Evolutionary conservation across 2,113 vertebrate species (phyloP), one percentile per base, ranked within the genome.

Genomic region (Gobio gobio): DNA sequence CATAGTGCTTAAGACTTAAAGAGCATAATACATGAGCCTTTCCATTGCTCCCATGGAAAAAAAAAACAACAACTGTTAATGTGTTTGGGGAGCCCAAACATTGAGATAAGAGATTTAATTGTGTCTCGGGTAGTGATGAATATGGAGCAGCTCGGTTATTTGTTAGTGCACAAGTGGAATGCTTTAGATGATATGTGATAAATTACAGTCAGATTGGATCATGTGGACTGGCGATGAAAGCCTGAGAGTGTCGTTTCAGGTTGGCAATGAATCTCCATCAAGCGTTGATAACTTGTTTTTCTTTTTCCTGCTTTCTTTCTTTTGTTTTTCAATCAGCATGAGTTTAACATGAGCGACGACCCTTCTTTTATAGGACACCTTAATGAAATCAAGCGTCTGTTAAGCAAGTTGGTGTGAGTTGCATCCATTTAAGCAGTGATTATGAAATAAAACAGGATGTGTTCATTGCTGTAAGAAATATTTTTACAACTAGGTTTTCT

Each of bases 111-210:
- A 72, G 49, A 58, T 83, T 22, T 83, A 83, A 83, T 58, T 83
- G 79, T 82, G 79, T 82, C 79, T 68, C 79, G 81, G 64, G 81
- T 33, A 72, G 81, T 68, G 45, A 72, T 72, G 66, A 83, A 83
- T 72, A 83, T 83, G 49, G 49, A 72, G 66, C 66, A 56, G 64
- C 64, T 83, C 61, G 64, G 59, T 47, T 80, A 80, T 80, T 80
- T 63, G 59, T 81, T 49, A 66, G 61, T 29, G 61, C 18, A 81
- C 78, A 68, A 81, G 43, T 66, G 56, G n/a, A 47, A 64, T 26
- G 74, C 24, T 77, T 77, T 56, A 54, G 74, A 56, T 56, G 24
- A 36, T 77, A 8, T 77, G 33, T 78, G 76, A 78, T 78, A 78
- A 61, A 78, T 59, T 78, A 61, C 76, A 78, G 56, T 61, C 56